Conservation (phyloP, 2,113 vertebrate species). For the Chloropsis cyanopogon region DNA sequence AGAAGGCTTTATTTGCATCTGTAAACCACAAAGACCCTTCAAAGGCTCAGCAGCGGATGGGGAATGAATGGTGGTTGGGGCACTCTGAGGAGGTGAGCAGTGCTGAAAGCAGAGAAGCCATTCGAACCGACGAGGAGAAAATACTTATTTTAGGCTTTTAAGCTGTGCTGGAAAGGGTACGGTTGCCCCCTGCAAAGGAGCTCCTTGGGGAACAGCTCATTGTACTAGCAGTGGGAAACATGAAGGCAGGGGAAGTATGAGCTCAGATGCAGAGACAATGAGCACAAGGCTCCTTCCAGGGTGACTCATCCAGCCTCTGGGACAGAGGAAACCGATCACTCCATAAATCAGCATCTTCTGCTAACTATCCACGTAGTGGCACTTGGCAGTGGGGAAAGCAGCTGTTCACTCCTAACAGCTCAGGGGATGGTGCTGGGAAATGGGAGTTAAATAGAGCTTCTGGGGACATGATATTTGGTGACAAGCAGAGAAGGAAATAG, state of each 20-base stretch:
- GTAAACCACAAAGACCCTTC: background rate
- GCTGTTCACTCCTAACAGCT: slow-evolving; percentile 1
- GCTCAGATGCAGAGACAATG: slow-evolving; percentile 49
- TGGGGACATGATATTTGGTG: background rate
- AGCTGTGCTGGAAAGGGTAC: background rate
- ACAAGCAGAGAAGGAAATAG: background rate
- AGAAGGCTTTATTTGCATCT: background rate
- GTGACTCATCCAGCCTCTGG: slow-evolving; percentile 49
- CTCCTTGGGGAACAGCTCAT: slow-evolving; percentile 14
- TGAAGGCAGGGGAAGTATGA: slow-evolving; percentile 56
- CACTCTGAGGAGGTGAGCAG: background rate
- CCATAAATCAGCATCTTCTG: slow-evolving; percentile 28
- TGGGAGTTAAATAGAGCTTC: background rate
- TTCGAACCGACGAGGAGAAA: background rate
- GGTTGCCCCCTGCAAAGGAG: slow-evolving; percentile 6
- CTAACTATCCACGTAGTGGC: slow-evolving; percentile 15
- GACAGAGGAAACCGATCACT: slow-evolving; percentile 33
- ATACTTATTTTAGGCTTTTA: background rate
- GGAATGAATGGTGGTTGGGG: background rate
- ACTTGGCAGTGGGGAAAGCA: background rate
- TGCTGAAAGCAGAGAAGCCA: background rate
- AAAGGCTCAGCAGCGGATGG: background rate
- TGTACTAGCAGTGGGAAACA: slow-evolving; percentile 41
- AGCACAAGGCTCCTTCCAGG: slow-evolving; percentile 38
- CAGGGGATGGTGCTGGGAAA: background rate